A percentile compares a stretch with the other conserved stretches of the same genome.
These are phyloP conservation scores for Phalloptychus januarius DNA, from an alignment of 2,797 vertebrate species.

Conservation along the genomic window DNA sequence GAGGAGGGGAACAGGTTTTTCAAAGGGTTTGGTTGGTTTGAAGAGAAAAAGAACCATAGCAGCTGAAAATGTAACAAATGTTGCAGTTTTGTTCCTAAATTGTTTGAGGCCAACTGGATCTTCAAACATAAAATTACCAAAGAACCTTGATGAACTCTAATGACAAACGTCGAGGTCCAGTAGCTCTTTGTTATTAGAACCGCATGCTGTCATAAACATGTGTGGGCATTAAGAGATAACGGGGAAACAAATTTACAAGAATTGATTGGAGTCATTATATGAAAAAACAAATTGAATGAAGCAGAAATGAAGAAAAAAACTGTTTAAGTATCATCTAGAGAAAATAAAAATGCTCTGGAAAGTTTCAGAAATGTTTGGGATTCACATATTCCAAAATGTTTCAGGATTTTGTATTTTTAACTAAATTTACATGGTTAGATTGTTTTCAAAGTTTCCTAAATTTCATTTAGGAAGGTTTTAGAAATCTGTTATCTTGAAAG, in stretches of 20 bases:
- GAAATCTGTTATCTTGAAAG: background rate
- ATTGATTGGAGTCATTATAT: background rate
- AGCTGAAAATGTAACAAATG: background rate
- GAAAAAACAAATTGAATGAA: background rate
- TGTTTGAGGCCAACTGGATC: background rate
- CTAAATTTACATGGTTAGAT: background rate
- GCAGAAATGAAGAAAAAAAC: background rate
- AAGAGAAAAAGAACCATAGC: background rate
- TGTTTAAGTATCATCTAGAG: background rate
- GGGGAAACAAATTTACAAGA: background rate
- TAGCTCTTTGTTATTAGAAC: background rate
- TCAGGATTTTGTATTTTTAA: background rate
- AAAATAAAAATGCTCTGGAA: background rate
- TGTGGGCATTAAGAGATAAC: background rate
- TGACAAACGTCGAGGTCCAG: background rate
- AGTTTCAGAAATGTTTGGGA: background rate
- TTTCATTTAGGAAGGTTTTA: background rate
- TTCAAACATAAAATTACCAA: background rate
- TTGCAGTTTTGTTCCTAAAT: background rate
- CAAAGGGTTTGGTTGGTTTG: background rate
- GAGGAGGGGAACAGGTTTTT: background rate
- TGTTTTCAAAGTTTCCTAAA: background rate
- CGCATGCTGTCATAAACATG: no score
- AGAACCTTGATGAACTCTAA: background rate
- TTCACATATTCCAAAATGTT: background rate